phyloP scores from a whole-genome alignment of 2,797 vertebrate genomes.

The Ibycter americanus region DNA sequence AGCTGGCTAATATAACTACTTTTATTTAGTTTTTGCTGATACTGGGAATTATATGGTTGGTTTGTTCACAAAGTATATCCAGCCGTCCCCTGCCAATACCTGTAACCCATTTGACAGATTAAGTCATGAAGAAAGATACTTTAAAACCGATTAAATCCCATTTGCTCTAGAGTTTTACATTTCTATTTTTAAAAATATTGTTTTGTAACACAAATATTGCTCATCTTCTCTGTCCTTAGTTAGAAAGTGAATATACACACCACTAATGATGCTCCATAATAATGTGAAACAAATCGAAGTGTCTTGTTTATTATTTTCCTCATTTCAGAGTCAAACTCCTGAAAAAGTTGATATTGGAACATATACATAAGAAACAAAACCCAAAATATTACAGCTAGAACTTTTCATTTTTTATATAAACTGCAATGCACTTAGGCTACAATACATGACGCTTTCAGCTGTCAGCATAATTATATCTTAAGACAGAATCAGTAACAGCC shows the following conservation, averaged over 20 bases:
- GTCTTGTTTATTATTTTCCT: conserved; percentile 92
- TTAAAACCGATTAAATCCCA: not conserved
- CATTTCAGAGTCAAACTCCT: conserved; percentile 94
- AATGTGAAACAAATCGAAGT: conserved; percentile 92
- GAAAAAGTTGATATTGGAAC: conserved; percentile 44
- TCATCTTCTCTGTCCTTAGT: not conserved
- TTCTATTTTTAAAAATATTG: not conserved
- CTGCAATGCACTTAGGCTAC: conserved; percentile 4
- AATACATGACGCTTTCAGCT: conserved; percentile 41
- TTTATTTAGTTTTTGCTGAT: not conserved
- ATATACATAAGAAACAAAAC: not conserved
- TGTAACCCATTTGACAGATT: not conserved
- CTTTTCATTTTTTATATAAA: not conserved
- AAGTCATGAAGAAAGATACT: not conserved
- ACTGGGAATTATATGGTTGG: not conserved
- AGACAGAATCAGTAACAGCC: conserved; percentile 60
- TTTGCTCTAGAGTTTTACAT: not conserved
- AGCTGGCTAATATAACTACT: not conserved
- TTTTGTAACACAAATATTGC: not conserved
- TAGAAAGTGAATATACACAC: conserved; percentile 78
- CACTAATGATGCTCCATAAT: conserved; percentile 89
- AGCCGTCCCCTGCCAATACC: not conserved
- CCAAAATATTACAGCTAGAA: conserved; percentile 18
- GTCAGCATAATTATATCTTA: conserved; percentile 63
- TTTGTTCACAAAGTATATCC: not conserved